Conservation (phyloP, 2,888 invertebrate species). For the Troides oblongomaculatus region DNA sequence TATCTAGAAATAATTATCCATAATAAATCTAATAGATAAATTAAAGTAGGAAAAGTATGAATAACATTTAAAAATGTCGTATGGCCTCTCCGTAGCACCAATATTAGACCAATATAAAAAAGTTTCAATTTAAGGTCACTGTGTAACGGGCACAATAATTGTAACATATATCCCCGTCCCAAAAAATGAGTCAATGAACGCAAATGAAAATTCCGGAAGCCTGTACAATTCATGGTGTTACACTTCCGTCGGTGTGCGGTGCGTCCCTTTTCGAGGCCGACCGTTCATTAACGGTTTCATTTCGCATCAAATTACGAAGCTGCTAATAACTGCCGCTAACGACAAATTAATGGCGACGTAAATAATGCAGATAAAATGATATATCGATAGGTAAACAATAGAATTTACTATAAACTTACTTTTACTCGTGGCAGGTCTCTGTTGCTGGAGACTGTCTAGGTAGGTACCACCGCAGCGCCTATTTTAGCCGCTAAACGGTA, state of each 20-base stretch:
- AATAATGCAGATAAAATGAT: background rate
- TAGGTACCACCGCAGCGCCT: no score
- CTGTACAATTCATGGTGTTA: constrained; percentile 53
- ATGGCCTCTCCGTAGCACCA: background rate
- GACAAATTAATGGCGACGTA: constrained; percentile 38
- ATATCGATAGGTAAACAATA: background rate
- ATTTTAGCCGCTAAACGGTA: no score
- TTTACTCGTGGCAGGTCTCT: no score
- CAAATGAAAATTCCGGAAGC: constrained; percentile 55
- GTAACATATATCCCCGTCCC: constrained; percentile 25
- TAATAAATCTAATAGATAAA: no score
- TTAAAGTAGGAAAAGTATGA: background rate
- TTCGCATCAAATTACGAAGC: constrained; percentile 44
- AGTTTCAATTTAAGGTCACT: constrained; percentile 13
- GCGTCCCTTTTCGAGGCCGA: constrained; percentile 58
- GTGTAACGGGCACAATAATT: constrained; percentile 19
- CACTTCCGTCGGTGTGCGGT: constrained; percentile 51
- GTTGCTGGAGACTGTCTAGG: no score
- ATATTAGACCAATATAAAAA: background rate
- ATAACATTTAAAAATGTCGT: background rate
- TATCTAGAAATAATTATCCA: no score
- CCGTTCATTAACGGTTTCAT: constrained; percentile 58
- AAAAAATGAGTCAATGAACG: constrained; percentile 29
- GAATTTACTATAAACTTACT: no score
- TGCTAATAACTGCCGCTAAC: constrained; percentile 42